Percentiles rank a stretch among this genome's conserved stretches.
Conservation (phyloP, 2,113 vertebrate genomes). For the Miniopterus natalensis region DNA sequence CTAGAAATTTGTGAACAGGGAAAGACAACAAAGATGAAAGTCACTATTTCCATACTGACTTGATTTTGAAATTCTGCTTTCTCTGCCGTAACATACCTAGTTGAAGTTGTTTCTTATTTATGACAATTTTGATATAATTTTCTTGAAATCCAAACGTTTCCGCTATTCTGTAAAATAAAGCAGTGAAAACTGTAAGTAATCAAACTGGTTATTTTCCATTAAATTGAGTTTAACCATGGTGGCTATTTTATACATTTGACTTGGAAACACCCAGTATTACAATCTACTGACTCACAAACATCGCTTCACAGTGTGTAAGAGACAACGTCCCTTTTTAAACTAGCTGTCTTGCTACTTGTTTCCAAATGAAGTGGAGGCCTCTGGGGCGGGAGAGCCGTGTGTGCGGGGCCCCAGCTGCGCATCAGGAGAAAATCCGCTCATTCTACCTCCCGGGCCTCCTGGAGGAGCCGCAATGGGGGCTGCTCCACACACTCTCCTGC, state of each 20-base stretch:
- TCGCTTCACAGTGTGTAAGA: neutral
- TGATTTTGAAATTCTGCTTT: neutral
- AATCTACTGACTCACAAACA: neutral
- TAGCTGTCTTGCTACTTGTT: neutral
- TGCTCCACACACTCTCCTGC: neutral
- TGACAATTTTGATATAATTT: slow-evolving; percentile 90
- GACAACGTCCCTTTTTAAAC: neutral
- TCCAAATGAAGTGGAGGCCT: neutral
- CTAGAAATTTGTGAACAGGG: neutral
- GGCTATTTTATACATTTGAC: neutral
- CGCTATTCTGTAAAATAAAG: slow-evolving; percentile 88
- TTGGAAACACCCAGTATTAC: neutral
- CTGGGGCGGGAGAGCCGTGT: fast-evolving
- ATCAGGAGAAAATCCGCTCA: neutral
- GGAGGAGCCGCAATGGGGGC: fast-evolving
- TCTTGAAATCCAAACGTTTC: slow-evolving; percentile 88
- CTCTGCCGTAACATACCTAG: slow-evolving; percentile 85
- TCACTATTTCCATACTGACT: neutral
- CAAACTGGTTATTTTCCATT: neutral
- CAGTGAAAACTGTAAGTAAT: slow-evolving; percentile 32
- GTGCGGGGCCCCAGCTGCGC: neutral
- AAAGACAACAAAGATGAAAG: neutral
- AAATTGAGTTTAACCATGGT: neutral
- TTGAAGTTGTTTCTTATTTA: slow-evolving; percentile 91
- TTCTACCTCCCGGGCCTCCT: neutral